Evolutionary conservation across 2,113 vertebrate genomes (phyloP).

Genomic region (Sebastes schlegelii): DNA sequence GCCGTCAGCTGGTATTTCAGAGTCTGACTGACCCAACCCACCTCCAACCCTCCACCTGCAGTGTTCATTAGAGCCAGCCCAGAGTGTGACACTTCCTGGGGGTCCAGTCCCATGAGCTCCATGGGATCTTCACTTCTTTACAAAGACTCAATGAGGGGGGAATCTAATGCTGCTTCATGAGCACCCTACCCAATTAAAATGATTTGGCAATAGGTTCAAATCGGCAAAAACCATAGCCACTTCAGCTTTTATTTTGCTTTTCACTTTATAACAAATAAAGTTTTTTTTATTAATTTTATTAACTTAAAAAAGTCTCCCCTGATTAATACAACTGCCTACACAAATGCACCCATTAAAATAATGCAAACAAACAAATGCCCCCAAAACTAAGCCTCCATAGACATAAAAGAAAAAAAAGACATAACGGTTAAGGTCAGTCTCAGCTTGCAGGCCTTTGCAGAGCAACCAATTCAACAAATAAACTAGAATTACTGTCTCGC

Average conservation of each 20-base stretch:
- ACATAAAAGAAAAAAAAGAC: not conserved
- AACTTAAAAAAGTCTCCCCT: not conserved
- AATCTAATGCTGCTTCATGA: not conserved
- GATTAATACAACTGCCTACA: not conserved
- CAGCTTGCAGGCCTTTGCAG: not conserved
- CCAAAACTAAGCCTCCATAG: no score
- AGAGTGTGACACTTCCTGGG: not conserved
- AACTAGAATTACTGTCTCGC: no score
- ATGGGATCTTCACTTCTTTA: not conserved
- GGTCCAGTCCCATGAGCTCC: not conserved
- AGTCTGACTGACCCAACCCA: slow-evolving; percentile 1
- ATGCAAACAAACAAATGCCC: no score
- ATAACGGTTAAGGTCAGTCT: not conserved
- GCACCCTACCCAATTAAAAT: not conserved
- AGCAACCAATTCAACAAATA: not conserved
- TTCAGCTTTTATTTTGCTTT: not conserved
- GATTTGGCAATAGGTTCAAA: not conserved
- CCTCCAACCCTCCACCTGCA: not conserved
- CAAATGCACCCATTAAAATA: not conserved
- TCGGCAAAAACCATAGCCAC: not conserved
- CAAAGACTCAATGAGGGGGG: not conserved
- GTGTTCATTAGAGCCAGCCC: not conserved
- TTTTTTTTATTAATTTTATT: not conserved
- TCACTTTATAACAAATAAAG: not conserved
- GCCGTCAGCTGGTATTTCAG: not conserved